Evolutionary conservation across 2,797 vertebrate genomes (phyloP).

Genomic region (Pygocentrus nattereri): DNA sequence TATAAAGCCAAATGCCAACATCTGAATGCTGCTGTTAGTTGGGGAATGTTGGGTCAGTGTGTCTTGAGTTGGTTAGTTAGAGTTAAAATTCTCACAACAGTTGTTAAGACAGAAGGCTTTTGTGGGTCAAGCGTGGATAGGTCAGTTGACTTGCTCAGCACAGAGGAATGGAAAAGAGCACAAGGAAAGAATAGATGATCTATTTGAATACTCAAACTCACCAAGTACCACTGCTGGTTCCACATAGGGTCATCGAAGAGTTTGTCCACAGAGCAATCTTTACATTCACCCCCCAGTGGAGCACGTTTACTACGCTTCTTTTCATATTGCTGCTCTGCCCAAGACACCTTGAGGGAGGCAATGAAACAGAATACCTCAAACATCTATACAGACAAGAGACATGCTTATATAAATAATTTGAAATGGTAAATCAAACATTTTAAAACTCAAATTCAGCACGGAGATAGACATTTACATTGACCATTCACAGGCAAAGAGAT

Average conservation of each 20-base stretch:
- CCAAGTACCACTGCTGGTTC: conserved; percentile 99
- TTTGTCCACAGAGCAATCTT: conserved; percentile 83
- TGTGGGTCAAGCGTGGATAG: too few species aligned
- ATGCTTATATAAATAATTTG: background rate
- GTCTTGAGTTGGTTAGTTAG: too few species aligned
- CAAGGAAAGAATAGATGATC: background rate
- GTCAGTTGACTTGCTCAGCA: too few species aligned
- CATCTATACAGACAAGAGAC: background rate
- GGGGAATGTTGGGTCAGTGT: too few species aligned
- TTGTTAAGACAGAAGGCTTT: too few species aligned
- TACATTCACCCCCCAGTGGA: conserved; percentile 70
- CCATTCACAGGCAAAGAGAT: too few species aligned
- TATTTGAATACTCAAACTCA: conserved; percentile 72
- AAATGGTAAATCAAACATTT: too few species aligned
- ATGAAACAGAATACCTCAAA: background rate
- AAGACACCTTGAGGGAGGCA: conserved; percentile 83
- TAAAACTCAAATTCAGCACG: too few species aligned
- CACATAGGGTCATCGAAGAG: conserved; percentile 98
- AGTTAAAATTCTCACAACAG: too few species aligned
- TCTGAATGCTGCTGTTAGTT: too few species aligned
- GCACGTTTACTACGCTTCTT: conserved; percentile 89
- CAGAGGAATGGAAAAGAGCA: background rate
- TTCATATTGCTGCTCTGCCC: conserved; percentile 98
- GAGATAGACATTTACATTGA: too few species aligned
- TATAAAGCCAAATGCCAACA: too few species aligned